Evolutionary conservation across 2,797 vertebrate species (phyloP).

Genomic region (Podarcis lilfordi): DNA sequence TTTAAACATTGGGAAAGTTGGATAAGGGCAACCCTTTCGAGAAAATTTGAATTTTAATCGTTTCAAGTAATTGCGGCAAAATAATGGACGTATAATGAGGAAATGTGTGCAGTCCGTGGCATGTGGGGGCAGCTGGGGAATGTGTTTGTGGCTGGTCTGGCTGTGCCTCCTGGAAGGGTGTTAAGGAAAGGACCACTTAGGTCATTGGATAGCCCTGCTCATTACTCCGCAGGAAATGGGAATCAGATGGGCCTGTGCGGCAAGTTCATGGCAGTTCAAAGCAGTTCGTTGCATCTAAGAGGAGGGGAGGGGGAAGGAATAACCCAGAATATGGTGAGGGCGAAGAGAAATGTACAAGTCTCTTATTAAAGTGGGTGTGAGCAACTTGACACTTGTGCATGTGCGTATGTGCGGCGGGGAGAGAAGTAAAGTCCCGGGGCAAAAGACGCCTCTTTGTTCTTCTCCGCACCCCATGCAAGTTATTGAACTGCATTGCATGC

Average conservation of each 20-base stretch:
- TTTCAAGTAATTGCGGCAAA: constrained; percentile 59
- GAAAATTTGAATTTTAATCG: constrained; percentile 50
- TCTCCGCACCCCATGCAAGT: too few species aligned
- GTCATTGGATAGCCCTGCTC: constrained; percentile 35
- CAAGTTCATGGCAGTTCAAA: constrained; percentile 23
- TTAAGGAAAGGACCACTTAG: constrained; percentile 47
- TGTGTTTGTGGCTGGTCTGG: constrained; percentile 16
- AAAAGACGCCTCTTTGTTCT: neutral
- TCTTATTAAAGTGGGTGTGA: neutral
- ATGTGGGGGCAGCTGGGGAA: neutral
- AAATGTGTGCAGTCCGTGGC: constrained; percentile 49
- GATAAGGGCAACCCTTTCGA: constrained; percentile 52
- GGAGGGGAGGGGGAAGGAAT: neutral
- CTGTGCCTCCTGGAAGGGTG: constrained; percentile 32
- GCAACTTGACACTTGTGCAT: neutral
- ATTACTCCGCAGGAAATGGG: constrained; percentile 42
- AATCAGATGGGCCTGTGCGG: constrained; percentile 41
- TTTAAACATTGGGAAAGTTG: constrained; percentile 63
- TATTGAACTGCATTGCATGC: neutral
- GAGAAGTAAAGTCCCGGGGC: too few species aligned
- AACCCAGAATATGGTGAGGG: neutral
- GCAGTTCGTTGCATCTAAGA: constrained; percentile 41
- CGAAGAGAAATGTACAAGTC: neutral
- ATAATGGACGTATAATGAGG: constrained; percentile 60
- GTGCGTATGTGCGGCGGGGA: neutral